A percentile compares a stretch with the other conserved stretches of the same genome.
phyloP scores from a whole-genome alignment of 1,140 invertebrate species.

The Pentalonia nigronervosa region DNA sequence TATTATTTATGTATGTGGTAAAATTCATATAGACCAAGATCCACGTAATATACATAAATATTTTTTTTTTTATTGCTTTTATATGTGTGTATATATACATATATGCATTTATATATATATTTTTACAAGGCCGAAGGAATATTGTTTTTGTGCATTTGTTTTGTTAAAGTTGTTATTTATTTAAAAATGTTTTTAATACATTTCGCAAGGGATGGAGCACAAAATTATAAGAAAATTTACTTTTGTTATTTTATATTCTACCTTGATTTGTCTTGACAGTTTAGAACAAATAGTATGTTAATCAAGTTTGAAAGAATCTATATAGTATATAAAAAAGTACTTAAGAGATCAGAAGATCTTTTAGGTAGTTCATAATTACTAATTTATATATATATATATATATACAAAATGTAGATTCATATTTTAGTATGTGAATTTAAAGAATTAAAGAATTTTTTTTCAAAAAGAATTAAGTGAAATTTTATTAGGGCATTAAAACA shows the following conservation, averaged over 20 bases:
- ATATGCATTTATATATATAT: background rate
- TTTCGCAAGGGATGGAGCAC: constrained; percentile 12
- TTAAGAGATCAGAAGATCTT: background rate
- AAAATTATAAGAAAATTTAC: background rate
- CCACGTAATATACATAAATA: constrained; percentile 1
- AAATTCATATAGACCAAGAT: background rate
- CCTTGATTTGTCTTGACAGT: constrained; percentile 51
- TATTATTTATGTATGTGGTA: constrained; percentile 20
- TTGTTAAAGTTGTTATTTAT: constrained; percentile 55
- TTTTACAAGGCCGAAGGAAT: background rate
- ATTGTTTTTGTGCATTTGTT: constrained; percentile 34
- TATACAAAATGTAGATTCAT: background rate
- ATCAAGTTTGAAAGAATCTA: constrained; percentile 36
- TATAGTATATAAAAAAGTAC: background rate
- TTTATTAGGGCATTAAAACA: background rate
- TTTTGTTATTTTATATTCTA: constrained; percentile 12
- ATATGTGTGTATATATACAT: background rate
- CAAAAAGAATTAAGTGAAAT: background rate
- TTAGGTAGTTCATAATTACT: background rate
- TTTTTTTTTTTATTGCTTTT: background rate
- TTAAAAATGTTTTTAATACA: constrained; percentile 26
- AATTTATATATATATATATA: background rate
- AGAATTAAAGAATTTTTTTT: background rate
- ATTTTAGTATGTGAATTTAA: constrained; percentile 30
- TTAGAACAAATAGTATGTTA: constrained; percentile 37